Evolutionary conservation across 2,888 invertebrate genomes (phyloP).

Genomic region (Rhamnusium bicolor): DNA sequence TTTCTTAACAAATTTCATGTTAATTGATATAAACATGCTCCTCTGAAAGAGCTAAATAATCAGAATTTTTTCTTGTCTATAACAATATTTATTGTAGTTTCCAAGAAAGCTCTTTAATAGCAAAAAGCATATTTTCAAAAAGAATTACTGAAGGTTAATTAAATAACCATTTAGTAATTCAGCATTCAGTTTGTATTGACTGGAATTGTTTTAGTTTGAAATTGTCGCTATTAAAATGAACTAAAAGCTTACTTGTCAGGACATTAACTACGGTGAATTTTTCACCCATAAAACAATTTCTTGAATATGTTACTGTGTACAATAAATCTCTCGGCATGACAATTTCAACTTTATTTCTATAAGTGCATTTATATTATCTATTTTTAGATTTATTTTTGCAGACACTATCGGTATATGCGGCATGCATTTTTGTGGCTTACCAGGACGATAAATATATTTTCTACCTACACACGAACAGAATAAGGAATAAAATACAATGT

Average conservation of each 20-base stretch:
- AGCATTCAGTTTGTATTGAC: too few relatives aligned
- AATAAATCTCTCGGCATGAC: slow-evolving; percentile 45
- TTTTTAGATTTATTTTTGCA: slow-evolving; percentile 45
- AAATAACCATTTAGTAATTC: too few relatives aligned
- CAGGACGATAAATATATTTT: slow-evolving; percentile 48
- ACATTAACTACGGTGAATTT: background rate
- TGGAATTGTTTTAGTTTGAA: too few relatives aligned
- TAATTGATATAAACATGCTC: too few relatives aligned
- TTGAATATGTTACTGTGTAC: background rate
- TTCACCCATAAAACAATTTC: slow-evolving; percentile 20
- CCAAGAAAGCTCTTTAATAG: too few relatives aligned
- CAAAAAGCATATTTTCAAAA: too few relatives aligned
- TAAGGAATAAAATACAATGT: slow-evolving; percentile 36
- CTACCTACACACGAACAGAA: slow-evolving; percentile 41
- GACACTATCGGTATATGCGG: slow-evolving; percentile 28
- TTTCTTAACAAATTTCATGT: too few relatives aligned
- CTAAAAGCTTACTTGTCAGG: background rate
- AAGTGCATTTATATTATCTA: slow-evolving; percentile 39
- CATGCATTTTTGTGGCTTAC: slow-evolving; percentile 42
- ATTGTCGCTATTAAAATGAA: too few relatives aligned
- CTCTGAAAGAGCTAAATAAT: too few relatives aligned
- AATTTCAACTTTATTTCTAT: slow-evolving; percentile 42
- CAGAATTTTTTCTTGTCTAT: too few relatives aligned
- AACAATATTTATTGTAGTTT: too few relatives aligned
- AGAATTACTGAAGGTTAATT: too few relatives aligned